phyloP scores from a whole-genome alignment of 2,113 vertebrate species.

The Tympanuchus pallidicinctus region DNA sequence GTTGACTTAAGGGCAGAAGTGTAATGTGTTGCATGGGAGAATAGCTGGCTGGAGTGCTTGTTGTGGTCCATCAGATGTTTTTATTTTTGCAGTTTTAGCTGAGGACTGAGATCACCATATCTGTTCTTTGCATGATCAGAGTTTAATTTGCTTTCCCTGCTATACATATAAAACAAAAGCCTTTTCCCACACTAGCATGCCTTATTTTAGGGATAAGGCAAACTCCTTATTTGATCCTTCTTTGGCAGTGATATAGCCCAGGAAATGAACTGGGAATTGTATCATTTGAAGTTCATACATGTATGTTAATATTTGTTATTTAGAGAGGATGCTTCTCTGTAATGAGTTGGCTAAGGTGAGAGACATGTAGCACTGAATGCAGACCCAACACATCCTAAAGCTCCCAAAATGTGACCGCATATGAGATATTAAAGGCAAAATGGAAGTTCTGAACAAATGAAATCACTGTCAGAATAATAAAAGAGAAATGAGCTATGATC shows the following conservation, averaged over 20 bases:
- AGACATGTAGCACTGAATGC: slow-evolving; percentile 24
- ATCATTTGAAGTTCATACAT: slow-evolving; percentile 68
- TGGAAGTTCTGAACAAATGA: slow-evolving; percentile 73
- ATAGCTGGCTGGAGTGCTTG: neutral
- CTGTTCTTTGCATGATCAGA: neutral
- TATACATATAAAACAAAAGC: slow-evolving; percentile 52
- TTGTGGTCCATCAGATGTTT: slow-evolving; percentile 22
- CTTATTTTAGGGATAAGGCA: slow-evolving; percentile 50
- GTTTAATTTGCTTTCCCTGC: slow-evolving; percentile 31
- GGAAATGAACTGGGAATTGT: slow-evolving; percentile 65
- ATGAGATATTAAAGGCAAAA: slow-evolving; percentile 67
- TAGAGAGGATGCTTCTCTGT: slow-evolving; percentile 55
- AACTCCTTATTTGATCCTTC: slow-evolving; percentile 42
- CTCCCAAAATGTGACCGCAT: slow-evolving; percentile 69
- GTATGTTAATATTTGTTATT: slow-evolving; percentile 72
- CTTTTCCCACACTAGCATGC: slow-evolving; percentile 2
- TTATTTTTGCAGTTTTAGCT: slow-evolving; percentile 25
- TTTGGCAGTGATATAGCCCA: slow-evolving; percentile 43
- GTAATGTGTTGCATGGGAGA: neutral
- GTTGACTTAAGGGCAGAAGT: slow-evolving; percentile 14
- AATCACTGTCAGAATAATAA: slow-evolving; percentile 75
- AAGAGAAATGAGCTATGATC: slow-evolving; percentile 78
- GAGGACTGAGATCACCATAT: neutral
- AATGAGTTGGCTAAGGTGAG: slow-evolving; percentile 69
- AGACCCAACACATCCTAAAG: slow-evolving; percentile 59